Evolutionary conservation across 1,140 invertebrate genomes (phyloP), one percentile per base, ranked within the genome.

Genomic region (Acromyrmex charruanus): DNA sequence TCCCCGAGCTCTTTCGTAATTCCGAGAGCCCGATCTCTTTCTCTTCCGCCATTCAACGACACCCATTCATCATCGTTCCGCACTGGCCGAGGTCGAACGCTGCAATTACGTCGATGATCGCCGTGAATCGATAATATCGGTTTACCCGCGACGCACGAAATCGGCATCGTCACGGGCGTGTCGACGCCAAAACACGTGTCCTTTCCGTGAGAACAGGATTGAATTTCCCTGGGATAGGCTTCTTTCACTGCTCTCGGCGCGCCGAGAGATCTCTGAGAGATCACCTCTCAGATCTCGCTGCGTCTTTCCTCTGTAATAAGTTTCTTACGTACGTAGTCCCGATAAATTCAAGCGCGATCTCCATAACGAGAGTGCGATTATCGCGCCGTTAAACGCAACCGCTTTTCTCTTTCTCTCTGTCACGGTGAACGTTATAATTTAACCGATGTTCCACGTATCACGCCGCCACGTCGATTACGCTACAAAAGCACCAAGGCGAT

Each of bases 371-470:
- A 87, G 61, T 69, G 63, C 77, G 88, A 93, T 93, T 92, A 87
- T 93, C 93, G 88, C 82, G 88, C 89, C 88, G 91, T 94, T 94
- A 94, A 93, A 89, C 49, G 66, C 85, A 39, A 39, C 58, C 61
- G 77, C 74, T 91, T 87, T 35, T 69, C 63, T 35, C 28, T 25
- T 53, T 61, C 69, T 31, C 58, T 61, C 84, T 89, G 77, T 87
- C 87, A 87, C 86, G 85, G 88, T 87, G 89, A 92, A 93, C 90
- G 93, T 93, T 92, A 92, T 92, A 91, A 94, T 92, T 89, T 85
- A 88, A 91, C 77, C 72, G 87, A 87, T 68, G 53, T 79, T 74
- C 87, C 79, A n/a, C 79, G 53, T 49, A 44, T 12, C 12, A 12
- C 21, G 14, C n/a, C 58, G 49, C 28, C 66, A 53, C 84, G 39